Percentiles rank a stretch among this genome's conserved stretches.
Evolutionary conservation across 2,113 vertebrate species (phyloP).

Genomic region (Passer montanus): DNA sequence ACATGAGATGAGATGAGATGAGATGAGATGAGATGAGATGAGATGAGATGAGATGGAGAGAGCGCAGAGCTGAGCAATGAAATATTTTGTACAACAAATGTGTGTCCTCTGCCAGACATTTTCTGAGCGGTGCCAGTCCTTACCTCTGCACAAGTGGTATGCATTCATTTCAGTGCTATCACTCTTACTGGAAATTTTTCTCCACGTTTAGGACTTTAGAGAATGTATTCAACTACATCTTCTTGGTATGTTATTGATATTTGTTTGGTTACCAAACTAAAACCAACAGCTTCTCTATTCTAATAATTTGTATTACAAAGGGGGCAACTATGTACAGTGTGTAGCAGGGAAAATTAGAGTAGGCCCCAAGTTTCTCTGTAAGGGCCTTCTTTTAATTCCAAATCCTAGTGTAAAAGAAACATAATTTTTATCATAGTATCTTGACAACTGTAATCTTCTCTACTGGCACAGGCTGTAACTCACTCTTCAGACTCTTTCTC

Average conservation of each 20-base stretch:
- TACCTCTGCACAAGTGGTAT: background rate
- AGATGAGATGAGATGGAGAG: background rate
- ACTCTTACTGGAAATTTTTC: background rate
- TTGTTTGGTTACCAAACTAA: background rate
- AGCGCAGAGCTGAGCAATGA: background rate
- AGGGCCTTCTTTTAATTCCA: background rate
- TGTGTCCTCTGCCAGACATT: background rate
- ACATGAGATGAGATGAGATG: background rate
- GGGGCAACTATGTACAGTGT: background rate
- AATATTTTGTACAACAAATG: background rate
- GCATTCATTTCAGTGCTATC: background rate
- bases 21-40: background rate
- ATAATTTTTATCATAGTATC: background rate
- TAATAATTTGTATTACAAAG: background rate
- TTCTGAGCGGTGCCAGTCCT: background rate
- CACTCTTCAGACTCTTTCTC: background rate
- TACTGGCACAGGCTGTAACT: background rate
- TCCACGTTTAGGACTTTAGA: background rate
- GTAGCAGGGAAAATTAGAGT: background rate
- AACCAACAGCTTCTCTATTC: background rate
- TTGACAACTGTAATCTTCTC: conserved; percentile 23
- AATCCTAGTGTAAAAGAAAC: background rate
- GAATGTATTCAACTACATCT: background rate
- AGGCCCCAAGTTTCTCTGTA: background rate
- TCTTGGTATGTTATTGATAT: background rate